Evolutionary conservation across 2,888 invertebrate genomes (phyloP).

Genomic region (Lydus trimaculatus): DNA sequence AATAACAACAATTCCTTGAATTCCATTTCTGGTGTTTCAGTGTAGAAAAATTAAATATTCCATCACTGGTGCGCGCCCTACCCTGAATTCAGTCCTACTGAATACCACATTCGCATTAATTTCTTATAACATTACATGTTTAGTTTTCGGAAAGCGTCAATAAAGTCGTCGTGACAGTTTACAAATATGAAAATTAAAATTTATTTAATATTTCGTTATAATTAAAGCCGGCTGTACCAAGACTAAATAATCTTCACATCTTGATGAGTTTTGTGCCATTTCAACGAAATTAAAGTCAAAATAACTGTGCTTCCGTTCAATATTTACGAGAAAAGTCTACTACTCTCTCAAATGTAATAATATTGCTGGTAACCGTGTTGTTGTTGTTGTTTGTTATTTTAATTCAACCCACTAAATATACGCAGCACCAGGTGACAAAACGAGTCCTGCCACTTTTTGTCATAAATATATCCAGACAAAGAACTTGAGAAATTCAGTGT

Average conservation of each 20-base stretch:
- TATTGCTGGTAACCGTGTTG: conserved; percentile 37
- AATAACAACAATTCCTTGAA: not conserved
- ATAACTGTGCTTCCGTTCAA: conserved; percentile 47
- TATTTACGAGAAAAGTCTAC: conserved; percentile 54
- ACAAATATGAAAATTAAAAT: conserved; percentile 30
- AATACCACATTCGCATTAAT: conserved; percentile 17
- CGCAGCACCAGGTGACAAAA: conserved; percentile 51
- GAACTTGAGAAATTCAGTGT: not conserved
- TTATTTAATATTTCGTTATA: conserved; percentile 37
- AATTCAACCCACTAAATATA: conserved; percentile 38
- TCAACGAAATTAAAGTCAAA: conserved; percentile 51
- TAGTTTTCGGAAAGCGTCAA: not conserved
- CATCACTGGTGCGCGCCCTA: too few relatives aligned
- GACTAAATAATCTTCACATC: conserved; percentile 49
- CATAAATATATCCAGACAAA: conserved; percentile 42
- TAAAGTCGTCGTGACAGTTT: not conserved
- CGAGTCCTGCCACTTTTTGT: conserved; percentile 48
- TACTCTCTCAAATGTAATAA: too few relatives aligned
- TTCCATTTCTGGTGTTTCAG: conserved; percentile 4
- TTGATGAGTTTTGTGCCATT: conserved; percentile 50
- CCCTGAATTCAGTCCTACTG: conserved; percentile 18
- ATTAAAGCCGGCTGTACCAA: conserved; percentile 38
- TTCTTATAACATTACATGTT: conserved; percentile 6
- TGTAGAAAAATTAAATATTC: conserved; percentile 28
- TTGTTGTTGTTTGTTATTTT: too few relatives aligned